Conservation (phyloP, 2,888 invertebrate species). For the Apotomis capreana region DNA sequence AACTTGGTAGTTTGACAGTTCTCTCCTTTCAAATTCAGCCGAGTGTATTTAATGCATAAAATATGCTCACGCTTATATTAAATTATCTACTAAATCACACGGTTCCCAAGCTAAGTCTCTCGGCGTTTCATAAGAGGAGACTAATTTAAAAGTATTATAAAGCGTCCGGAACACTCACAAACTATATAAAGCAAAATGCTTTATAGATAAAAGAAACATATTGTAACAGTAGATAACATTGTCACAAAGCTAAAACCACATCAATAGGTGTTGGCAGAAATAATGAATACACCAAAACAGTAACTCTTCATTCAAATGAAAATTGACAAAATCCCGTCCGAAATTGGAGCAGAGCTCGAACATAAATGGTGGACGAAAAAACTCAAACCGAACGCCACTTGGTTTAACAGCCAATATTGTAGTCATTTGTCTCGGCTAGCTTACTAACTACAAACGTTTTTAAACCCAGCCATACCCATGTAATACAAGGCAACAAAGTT, state of each 20-base stretch:
- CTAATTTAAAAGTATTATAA: too few species aligned
- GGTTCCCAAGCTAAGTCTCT: too few species aligned
- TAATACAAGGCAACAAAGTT: slow-evolving; percentile 15
- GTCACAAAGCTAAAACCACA: too few species aligned
- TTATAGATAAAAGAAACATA: too few species aligned
- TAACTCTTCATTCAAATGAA: slow-evolving; percentile 33
- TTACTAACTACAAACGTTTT: slow-evolving; percentile 54
- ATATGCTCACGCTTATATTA: not conserved
- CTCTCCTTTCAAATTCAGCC: slow-evolving; percentile 9
- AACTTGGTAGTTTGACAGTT: slow-evolving; percentile 16
- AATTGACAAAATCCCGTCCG: slow-evolving; percentile 28
- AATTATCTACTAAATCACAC: too few species aligned
- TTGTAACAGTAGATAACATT: too few species aligned
- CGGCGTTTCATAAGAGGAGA: too few species aligned
- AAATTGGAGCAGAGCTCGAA: slow-evolving; percentile 47
- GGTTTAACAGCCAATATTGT: slow-evolving; percentile 72
- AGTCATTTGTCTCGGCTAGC: slow-evolving; percentile 68
- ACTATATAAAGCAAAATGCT: too few species aligned
- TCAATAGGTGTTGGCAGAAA: not conserved
- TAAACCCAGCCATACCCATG: slow-evolving; percentile 3
- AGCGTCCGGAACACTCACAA: too few species aligned
- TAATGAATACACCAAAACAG: slow-evolving; percentile 13
- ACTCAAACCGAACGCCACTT: slow-evolving; percentile 47
- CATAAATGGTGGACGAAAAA: slow-evolving; percentile 58
- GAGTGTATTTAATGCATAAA: not conserved